Evolutionary conservation across 2,888 invertebrate species (phyloP).

Genomic region (Trisateles emortualis): DNA sequence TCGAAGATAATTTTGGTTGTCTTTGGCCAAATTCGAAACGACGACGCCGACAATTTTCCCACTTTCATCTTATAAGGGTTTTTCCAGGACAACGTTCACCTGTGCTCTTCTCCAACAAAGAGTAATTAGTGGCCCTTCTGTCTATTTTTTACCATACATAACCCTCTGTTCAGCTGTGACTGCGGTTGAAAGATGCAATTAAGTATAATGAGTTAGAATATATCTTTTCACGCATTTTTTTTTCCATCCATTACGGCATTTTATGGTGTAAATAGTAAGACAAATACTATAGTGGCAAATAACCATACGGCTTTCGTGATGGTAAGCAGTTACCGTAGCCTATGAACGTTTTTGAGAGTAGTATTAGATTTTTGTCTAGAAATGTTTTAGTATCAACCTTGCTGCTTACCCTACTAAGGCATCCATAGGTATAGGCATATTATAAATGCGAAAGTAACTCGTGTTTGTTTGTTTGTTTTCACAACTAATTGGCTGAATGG

Average conservation of each 20-base stretch:
- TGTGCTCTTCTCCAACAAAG: conserved; percentile 1
- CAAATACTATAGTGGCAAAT: no score
- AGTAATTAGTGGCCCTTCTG: background rate
- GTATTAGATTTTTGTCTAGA: no score
- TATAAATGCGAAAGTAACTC: no score
- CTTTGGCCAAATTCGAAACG: background rate
- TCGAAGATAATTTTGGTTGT: background rate
- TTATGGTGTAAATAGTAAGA: no score
- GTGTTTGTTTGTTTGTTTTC: no score
- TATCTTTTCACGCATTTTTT: background rate
- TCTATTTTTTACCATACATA: background rate
- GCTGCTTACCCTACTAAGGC: no score
- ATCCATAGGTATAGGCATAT: no score
- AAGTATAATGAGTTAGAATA: background rate
- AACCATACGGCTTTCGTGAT: no score
- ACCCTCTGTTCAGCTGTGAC: background rate
- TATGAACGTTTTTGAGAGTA: no score
- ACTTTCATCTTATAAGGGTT: background rate
- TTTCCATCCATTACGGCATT: no score
- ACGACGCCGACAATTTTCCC: background rate
- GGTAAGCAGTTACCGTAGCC: no score
- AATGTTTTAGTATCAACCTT: no score
- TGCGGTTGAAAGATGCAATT: background rate
- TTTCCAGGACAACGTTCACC: background rate
- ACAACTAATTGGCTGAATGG: background rate